These are phyloP conservation scores for Mesoclemmys tuberculata DNA, from an alignment of 2,113 vertebrate genomes.

Conservation along the genomic window DNA sequence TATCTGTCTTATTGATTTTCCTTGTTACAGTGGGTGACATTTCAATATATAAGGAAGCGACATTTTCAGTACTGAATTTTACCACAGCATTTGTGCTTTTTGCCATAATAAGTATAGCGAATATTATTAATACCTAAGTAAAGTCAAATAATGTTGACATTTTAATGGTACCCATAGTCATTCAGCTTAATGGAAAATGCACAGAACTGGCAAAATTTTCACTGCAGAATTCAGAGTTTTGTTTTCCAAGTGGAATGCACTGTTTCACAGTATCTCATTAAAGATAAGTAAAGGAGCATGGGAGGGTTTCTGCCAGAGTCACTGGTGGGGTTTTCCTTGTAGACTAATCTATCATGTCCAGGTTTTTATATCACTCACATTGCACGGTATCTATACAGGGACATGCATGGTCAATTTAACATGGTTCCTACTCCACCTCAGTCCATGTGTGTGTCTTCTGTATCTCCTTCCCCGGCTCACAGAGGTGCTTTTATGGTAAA, in stretches of 20 bases:
- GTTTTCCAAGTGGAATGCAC: neutral
- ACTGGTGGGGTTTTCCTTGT: neutral
- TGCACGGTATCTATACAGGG: neutral
- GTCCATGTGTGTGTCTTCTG: neutral
- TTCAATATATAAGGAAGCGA: neutral
- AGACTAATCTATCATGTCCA: neutral
- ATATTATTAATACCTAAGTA: neutral
- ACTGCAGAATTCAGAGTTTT: neutral
- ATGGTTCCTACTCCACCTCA: neutral
- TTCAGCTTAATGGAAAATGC: neutral
- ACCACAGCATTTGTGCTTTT: neutral
- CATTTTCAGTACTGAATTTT: neutral
- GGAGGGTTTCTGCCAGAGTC: neutral
- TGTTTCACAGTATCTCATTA: neutral
- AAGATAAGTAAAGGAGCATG: neutral
- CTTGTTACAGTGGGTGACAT: neutral
- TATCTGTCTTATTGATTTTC: neutral
- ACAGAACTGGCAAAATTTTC: neutral
- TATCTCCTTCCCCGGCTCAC: neutral
- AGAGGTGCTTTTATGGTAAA: neutral
- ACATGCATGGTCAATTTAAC: neutral
- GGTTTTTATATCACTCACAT: neutral
- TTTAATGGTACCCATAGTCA: neutral
- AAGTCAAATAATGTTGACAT: neutral
- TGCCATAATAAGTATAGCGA: neutral